Conservation (phyloP, 2,113 vertebrate species). For the Anarrhichthys ocellatus region DNA sequence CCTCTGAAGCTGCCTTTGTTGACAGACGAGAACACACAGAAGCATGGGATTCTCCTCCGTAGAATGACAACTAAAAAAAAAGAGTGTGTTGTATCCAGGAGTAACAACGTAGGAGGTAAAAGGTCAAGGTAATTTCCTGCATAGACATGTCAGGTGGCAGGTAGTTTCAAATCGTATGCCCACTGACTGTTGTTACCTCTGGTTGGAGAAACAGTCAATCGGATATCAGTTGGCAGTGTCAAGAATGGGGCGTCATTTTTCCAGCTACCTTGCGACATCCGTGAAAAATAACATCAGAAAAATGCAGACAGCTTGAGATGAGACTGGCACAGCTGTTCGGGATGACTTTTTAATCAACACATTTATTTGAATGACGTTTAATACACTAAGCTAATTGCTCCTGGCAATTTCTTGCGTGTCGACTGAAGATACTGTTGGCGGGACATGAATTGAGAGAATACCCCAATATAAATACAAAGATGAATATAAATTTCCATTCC, state of each 20-base stretch:
- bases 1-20: constrained; percentile 8
- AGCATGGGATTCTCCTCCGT: neutral
- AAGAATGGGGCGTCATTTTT: neutral
- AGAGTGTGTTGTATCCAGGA: neutral
- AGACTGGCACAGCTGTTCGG: no score
- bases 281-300: neutral
- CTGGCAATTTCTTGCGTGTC: neutral
- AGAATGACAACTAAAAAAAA: neutral
- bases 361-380: neutral
- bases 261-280: neutral
- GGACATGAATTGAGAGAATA: neutral
- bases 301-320: neutral
- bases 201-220: neutral
- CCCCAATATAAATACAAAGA: neutral
- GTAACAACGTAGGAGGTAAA: neutral
- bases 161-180: neutral
- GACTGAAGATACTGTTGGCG: no score
- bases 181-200: neutral
- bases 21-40: constrained; percentile 6
- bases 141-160: neutral
- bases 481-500: neutral
- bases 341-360: neutral
- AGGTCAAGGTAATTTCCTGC: neutral
- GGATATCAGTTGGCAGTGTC: neutral
- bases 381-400: neutral